Percentiles rank a stretch among this genome's conserved stretches.
Evolutionary conservation across 2,797 vertebrate genomes (phyloP).

Genomic region (Pseudopleuronectes americanus): DNA sequence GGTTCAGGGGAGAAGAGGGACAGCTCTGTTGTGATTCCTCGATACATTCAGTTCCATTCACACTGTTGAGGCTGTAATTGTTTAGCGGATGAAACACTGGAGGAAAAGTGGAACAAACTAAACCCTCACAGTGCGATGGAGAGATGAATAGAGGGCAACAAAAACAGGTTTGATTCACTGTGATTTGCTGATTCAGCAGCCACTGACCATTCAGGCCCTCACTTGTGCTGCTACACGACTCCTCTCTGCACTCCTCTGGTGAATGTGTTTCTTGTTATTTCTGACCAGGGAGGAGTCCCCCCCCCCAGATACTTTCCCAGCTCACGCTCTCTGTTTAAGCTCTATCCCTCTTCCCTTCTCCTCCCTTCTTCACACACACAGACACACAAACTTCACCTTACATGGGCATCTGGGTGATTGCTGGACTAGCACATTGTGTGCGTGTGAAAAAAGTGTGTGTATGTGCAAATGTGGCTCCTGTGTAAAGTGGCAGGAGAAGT

Average conservation of each 20-base stretch:
- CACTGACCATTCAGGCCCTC: constrained; percentile 32
- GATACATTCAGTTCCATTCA: constrained; percentile 4
- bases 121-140: background rate
- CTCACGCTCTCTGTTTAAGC: constrained; percentile 20
- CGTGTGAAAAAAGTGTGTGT: background rate
- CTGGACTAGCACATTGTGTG: constrained; percentile 17
- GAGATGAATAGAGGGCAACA: constrained; percentile 8
- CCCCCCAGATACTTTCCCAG: constrained; percentile 38
- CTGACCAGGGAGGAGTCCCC: constrained; percentile 58
- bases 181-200: constrained; percentile 57
- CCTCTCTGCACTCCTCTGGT: constrained; percentile 35
- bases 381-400: constrained; percentile 37
- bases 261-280: constrained; percentile 66
- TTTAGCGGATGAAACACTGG: constrained; percentile 4
- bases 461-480: constrained; percentile 21
- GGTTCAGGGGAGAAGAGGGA: constrained; percentile 28
- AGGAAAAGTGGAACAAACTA: background rate
- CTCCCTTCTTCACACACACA: constrained; percentile 28
- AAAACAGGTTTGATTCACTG: constrained; percentile 12
- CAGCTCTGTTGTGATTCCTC: constrained; percentile 34
- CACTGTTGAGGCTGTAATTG: constrained; percentile 12
- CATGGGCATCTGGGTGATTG: constrained; percentile 36
- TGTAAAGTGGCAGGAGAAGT: constrained; percentile 4
- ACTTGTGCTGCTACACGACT: constrained; percentile 38
- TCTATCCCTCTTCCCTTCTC: constrained; percentile 16